Evolutionary conservation across 2,888 invertebrate genomes (phyloP).

Genomic region (Phrixothrix hirtus): DNA sequence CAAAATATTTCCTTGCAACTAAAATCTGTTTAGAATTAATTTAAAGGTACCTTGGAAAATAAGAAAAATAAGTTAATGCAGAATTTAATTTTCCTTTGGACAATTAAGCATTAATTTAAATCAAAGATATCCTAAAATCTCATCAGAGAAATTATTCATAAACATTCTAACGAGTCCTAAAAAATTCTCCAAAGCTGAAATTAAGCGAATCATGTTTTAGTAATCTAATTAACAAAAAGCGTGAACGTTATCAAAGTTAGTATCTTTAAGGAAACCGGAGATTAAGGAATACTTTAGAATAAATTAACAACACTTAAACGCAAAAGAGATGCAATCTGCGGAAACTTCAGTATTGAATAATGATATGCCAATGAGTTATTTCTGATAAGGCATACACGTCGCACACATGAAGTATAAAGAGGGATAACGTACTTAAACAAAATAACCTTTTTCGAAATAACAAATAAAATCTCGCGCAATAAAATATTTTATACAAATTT

Average conservation of each 20-base stretch:
- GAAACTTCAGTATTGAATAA: slow-evolving; percentile 22
- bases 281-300: slow-evolving; percentile 11
- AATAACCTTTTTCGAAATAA: too few species aligned
- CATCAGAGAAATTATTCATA: background rate
- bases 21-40: too few species aligned
- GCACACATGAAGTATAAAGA: too few species aligned
- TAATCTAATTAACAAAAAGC: slow-evolving; percentile 1
- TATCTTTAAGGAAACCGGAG: slow-evolving; percentile 15
- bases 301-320: slow-evolving; percentile 18
- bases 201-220: background rate
- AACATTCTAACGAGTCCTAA: background rate
- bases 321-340: slow-evolving; percentile 15
- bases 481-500: too few species aligned
- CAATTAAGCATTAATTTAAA: background rate
- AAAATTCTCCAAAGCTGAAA: background rate
- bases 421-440: too few species aligned
- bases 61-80: too few species aligned
- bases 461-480: too few species aligned
- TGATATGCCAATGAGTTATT: too few species aligned
- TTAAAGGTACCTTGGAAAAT: background rate
- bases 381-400: too few species aligned
- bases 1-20: too few species aligned
- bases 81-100: too few species aligned
- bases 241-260: slow-evolving; percentile 4
- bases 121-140: background rate